phyloP scores from a whole-genome alignment of 2,888 invertebrate genomes.

The Platycheirus rosarum region DNA sequence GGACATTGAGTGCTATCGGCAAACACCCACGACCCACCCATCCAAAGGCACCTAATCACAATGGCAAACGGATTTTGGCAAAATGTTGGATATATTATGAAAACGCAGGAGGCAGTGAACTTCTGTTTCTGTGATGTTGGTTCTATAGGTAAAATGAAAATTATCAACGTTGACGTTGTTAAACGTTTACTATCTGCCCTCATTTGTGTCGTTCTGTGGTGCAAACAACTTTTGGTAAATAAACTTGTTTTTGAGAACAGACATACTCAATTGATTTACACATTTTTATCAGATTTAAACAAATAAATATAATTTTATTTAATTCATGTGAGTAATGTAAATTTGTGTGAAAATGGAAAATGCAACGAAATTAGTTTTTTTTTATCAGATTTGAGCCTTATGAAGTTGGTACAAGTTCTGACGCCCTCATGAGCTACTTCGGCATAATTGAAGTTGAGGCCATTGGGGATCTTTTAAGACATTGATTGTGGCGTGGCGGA shows the following conservation, averaged over 20 bases:
- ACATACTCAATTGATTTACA: constrained; percentile 19
- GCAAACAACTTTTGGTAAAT: constrained; percentile 42
- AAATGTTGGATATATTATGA: not conserved
- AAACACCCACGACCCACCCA: not conserved
- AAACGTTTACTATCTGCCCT: constrained; percentile 39
- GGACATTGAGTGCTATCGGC: not conserved
- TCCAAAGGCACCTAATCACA: constrained; percentile 1
- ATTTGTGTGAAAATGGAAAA: too few species aligned
- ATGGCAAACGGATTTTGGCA: constrained; percentile 20
- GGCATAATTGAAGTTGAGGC: too few species aligned
- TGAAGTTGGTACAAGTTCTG: too few species aligned
- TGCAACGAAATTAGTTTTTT: too few species aligned
- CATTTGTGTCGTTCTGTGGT: constrained; percentile 25
- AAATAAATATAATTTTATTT: constrained; percentile 5
- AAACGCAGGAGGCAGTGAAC: constrained; percentile 1
- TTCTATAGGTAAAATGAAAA: constrained; percentile 20
- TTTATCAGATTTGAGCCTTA: too few species aligned
- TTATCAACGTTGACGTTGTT: constrained; percentile 23
- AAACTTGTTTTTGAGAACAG: constrained; percentile 49
- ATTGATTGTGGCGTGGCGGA: too few species aligned
- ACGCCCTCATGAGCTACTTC: too few species aligned
- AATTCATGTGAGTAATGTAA: constrained; percentile 7
- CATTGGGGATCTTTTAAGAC: too few species aligned
- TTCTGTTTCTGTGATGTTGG: constrained; percentile 11
- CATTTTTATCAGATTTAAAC: constrained; percentile 25